Base-by-base conservation (phyloP, 2,113 vertebrate genomes). In the Paraplagusia blochii region DNA sequence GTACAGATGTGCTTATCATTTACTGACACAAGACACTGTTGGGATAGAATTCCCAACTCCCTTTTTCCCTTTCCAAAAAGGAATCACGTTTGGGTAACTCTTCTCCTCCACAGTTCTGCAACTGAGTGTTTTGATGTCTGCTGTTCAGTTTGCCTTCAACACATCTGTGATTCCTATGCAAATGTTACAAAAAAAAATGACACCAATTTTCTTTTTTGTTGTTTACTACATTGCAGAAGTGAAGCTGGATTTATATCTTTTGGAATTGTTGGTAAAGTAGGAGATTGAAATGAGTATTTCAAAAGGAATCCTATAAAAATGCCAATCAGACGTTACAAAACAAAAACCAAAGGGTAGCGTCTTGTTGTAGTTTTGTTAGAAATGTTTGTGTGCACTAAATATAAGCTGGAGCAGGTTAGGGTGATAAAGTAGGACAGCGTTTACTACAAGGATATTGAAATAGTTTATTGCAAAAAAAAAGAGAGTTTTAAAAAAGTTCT, bases 161-260 rank as follows among this genome's bases (percentile, higher is more conserved):
- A 69, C 62, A 78, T 79, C 61, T 83, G 72, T 79, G 77, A 85
- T 89, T 89, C 86, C 90, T 91, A 91, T 91, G 89, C 89, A 90
- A 92, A 80, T 68, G 44, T 76, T 63, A 83, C 45, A 57, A 54
- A 17, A 61, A n/a, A 63, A 56, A 68, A 58, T 29, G 14, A 56
- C 22, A 11, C 69, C 80, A 63, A 16, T 19, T 47, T 10, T 39
- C 1, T 40, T 40, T 53, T 70, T 39, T 18, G 9, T 52, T 40
- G 44, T 59, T 62, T 10, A 56, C 29, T 39, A 54, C 17, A n/a
- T 12, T 60, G 47, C 7, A 11, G 7, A 16, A 47, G 44, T 59
- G 9, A 34, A 55, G 64, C 73, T 83, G 70, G 62, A 72, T 81
- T 77, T 70, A 57, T 63, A 56, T 38, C 58, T 47, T n/a, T 10